Percentiles rank a stretch among this genome's conserved stretches.
Conservation (phyloP, 2,888 invertebrate species). For the Drosophila hawaiiensis region DNA sequence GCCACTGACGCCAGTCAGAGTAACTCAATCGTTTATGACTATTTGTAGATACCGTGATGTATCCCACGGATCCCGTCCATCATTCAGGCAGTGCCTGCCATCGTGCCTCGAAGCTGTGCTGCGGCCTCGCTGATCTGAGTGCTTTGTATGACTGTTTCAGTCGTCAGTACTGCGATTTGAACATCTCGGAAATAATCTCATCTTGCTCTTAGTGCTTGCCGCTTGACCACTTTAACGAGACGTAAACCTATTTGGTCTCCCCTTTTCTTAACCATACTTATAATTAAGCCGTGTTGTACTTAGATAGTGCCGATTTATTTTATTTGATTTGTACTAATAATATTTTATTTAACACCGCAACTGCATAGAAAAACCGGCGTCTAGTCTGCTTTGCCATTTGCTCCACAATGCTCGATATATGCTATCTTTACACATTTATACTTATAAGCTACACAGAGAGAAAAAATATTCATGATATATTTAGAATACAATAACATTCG, state of each 20-base stretch:
- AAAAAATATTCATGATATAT: neutral
- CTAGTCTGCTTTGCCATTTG: conserved; percentile 20
- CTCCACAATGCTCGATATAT: neutral
- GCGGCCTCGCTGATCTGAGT: conserved; percentile 86
- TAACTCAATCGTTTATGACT: neutral
- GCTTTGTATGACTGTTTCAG: conserved; percentile 88
- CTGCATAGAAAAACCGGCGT: conserved; percentile 5
- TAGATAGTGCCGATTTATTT: neutral
- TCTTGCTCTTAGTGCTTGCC: conserved; percentile 50
- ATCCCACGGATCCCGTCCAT: conserved; percentile 44
- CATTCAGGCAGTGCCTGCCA: conserved; percentile 86
- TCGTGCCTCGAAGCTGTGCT: conserved; percentile 90
- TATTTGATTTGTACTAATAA: conserved; percentile 4
- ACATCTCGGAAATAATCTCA: conserved; percentile 49
- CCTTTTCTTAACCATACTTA: neutral
- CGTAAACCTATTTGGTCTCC: neutral
- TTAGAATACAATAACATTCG: neutral
- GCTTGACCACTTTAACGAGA: neutral
- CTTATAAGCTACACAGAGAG: neutral
- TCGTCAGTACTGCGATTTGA: conserved; percentile 87
- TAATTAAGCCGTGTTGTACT: conserved; percentile 12
- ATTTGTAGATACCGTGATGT: conserved; percentile 47
- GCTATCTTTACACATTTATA: neutral
- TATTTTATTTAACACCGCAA: neutral
- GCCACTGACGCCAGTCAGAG: neutral